Evolutionary conservation across 2,888 invertebrate species (phyloP).

Genomic region (Conomelus anceps): DNA sequence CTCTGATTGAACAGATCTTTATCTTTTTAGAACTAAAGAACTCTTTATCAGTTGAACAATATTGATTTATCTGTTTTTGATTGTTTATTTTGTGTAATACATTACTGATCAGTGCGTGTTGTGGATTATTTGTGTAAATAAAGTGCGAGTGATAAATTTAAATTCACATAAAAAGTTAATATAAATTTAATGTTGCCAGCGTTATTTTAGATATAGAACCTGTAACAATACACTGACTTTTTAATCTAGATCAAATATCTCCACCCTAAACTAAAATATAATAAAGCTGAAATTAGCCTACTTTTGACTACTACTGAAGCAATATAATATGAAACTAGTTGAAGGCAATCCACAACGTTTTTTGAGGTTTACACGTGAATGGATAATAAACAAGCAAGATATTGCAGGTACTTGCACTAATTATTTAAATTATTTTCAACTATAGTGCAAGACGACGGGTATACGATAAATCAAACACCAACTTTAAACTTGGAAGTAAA

Average conservation of each 20-base stretch:
- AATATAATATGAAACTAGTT: neutral
- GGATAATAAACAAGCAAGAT: neutral
- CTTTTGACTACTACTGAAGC: neutral
- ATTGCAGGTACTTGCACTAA: neutral
- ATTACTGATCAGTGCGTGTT: no score
- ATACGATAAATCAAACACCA: neutral
- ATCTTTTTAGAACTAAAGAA: no score
- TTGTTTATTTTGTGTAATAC: no score
- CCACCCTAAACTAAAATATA: neutral
- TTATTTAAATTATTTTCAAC: neutral
- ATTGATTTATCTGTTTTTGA: no score
- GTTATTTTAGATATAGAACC: no score
- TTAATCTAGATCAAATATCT: neutral
- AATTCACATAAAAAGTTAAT: no score
- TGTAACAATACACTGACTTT: no score
- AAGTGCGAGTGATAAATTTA: no score
- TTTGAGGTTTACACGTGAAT: neutral
- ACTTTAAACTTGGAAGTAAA: neutral
- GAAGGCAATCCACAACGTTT: neutral
- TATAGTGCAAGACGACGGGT: neutral
- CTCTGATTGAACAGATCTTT: no score
- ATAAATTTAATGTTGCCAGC: no score
- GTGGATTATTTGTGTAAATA: no score
- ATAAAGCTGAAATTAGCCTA: neutral
- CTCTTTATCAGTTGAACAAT: no score